A percentile compares a stretch with the other conserved stretches of the same genome.
Evolutionary conservation across 2,797 vertebrate species (phyloP).

Genomic region (Chromobotia macracanthus): DNA sequence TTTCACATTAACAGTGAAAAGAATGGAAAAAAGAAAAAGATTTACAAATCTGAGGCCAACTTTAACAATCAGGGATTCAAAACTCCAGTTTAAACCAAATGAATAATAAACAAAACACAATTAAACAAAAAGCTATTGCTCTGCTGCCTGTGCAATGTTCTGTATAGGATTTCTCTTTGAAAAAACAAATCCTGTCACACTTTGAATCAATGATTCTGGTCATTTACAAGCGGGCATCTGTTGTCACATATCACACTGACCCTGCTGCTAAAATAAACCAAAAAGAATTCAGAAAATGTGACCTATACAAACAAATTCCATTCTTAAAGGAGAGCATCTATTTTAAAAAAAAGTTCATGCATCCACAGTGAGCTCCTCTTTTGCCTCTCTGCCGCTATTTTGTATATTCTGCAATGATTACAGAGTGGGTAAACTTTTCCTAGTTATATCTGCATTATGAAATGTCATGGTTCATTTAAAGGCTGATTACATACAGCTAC

Average conservation of each 20-base stretch:
- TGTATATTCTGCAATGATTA: constrained; percentile 20
- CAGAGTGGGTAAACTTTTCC: constrained; percentile 9
- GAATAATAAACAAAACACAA: too few relatives aligned
- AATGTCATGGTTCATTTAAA: constrained; percentile 30
- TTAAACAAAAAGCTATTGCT: constrained; percentile 14
- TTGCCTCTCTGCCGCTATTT: constrained; percentile 12
- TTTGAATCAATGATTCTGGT: neutral
- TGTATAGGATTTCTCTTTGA: neutral
- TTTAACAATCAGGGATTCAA: too few relatives aligned
- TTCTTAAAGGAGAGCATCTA: neutral
- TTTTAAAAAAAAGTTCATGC: constrained; percentile 2
- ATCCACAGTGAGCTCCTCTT: constrained; percentile 5
- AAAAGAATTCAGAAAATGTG: constrained; percentile 21
- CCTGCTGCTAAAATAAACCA: neutral
- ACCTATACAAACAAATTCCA: constrained; percentile 1
- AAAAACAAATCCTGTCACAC: constrained; percentile 11
- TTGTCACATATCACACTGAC: constrained; percentile 19
- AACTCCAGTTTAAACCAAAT: too few relatives aligned
- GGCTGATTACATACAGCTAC: neutral
- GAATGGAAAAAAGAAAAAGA: too few relatives aligned
- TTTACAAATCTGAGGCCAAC: too few relatives aligned
- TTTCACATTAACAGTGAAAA: too few relatives aligned
- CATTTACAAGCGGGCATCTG: constrained; percentile 9
- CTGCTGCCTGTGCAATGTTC: neutral
- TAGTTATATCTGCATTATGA: constrained; percentile 23